phyloP scores from a whole-genome alignment of 2,888 invertebrate species.

The Lordiphosa andalusiaca region DNA sequence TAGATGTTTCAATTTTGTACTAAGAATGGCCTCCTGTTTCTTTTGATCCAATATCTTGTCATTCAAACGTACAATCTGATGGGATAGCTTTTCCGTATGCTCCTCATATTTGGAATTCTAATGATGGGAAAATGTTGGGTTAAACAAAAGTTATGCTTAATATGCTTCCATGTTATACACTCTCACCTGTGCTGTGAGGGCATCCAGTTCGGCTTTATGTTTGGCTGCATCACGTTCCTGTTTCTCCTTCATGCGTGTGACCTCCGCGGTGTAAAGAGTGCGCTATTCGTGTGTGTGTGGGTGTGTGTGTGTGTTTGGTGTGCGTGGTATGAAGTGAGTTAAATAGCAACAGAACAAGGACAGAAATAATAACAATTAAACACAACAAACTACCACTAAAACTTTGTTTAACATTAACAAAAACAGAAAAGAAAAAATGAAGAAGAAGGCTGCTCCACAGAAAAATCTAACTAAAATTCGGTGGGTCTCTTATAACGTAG shows the following conservation, averaged over 20 bases:
- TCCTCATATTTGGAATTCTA: constrained; percentile 72
- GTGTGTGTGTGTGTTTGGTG: neutral
- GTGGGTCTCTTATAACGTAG: constrained; percentile 16
- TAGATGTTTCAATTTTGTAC: constrained; percentile 74
- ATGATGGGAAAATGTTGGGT: neutral
- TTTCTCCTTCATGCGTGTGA: constrained; percentile 77
- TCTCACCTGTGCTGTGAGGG: constrained; percentile 67
- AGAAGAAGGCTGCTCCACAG: neutral
- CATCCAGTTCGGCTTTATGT: constrained; percentile 62
- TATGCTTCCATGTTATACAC: neutral
- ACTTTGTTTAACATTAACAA: constrained; percentile 2
- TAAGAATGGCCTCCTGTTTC: constrained; percentile 77
- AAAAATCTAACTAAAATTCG: constrained; percentile 16
- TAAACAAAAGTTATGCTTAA: neutral
- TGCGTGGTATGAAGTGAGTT: too few relatives aligned
- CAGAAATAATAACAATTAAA: constrained; percentile 10
- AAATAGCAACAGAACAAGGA: constrained; percentile 18
- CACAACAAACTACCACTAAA: constrained; percentile 2
- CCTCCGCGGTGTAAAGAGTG: constrained; percentile 78
- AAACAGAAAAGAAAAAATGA: too few relatives aligned
- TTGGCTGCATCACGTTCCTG: constrained; percentile 74
- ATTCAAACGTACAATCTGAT: constrained; percentile 77
- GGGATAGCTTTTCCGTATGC: constrained; percentile 76
- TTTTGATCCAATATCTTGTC: constrained; percentile 77
- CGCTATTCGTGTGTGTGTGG: constrained; percentile 61